Percentiles rank a stretch among this genome's conserved stretches.
These are phyloP conservation scores for Microctenopoma lineatum DNA, from an alignment of 2,797 vertebrate genomes.

Conservation along the genomic window DNA sequence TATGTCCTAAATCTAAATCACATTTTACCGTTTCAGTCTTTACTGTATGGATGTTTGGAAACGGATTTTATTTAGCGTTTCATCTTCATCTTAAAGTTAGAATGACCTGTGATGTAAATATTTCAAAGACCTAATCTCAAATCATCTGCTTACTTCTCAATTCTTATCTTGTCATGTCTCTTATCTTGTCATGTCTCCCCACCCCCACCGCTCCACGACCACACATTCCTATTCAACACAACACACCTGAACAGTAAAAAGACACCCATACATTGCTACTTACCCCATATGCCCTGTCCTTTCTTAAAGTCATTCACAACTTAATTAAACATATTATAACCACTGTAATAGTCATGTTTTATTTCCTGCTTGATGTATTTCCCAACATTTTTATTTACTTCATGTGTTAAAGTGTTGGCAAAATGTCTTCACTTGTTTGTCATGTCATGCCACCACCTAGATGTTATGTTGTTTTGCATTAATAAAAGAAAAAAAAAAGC, in stretches of 20 bases:
- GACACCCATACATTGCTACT: background rate
- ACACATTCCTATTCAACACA: constrained; percentile 13
- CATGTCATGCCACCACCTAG: background rate
- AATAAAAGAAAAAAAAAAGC: constrained; percentile 51
- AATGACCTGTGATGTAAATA: background rate
- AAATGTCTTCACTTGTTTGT: background rate
- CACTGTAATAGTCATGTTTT: constrained; percentile 5
- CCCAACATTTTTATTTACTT: background rate
- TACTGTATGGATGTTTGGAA: background rate
- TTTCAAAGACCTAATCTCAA: background rate
- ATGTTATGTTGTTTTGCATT: constrained; percentile 22
- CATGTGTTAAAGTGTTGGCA: background rate
- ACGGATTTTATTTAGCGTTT: background rate
- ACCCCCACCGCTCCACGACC: background rate
- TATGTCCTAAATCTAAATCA: constrained; percentile 39
- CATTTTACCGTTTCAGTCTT: background rate
- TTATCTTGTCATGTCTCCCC: constrained; percentile 33
- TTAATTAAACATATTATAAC: background rate
- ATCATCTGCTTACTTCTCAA: constrained; percentile 18
- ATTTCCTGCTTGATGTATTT: background rate
- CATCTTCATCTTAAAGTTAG: background rate
- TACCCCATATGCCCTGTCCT: background rate
- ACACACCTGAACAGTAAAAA: constrained; percentile 18
- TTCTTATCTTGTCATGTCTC: constrained; percentile 32
- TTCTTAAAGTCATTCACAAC: background rate